Conservation (phyloP, 1,140 invertebrate genomes). For the Drosophila pachea region DNA sequence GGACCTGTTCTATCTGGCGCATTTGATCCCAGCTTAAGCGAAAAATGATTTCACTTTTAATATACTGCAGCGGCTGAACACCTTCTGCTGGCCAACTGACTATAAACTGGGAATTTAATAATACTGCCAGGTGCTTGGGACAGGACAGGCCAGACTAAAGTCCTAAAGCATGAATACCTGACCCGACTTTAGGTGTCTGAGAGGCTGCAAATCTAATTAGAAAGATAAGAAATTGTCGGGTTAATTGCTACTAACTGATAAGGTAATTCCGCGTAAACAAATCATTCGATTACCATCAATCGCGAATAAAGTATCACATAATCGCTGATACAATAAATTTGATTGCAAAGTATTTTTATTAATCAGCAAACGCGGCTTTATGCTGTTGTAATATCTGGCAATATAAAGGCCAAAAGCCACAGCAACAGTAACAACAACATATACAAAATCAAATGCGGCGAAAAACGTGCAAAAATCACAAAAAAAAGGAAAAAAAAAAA, state of each 20-base stretch:
- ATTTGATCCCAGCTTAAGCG: neutral
- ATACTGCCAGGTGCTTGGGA: too few species aligned
- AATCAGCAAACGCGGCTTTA: neutral
- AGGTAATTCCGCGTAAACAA: too few species aligned
- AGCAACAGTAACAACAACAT: slow-evolving; percentile 40
- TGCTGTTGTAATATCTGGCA: slow-evolving; percentile 16
- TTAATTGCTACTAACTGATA: too few species aligned
- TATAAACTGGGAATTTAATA: neutral
- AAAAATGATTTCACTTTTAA: neutral
- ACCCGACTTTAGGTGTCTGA: too few species aligned
- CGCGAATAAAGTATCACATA: too few species aligned
- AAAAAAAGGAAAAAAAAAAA: slow-evolving; percentile 49
- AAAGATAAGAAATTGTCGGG: too few species aligned
- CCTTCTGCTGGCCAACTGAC: neutral
- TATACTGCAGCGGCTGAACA: neutral
- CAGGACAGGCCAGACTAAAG: too few species aligned
- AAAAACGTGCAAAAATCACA: slow-evolving; percentile 65
- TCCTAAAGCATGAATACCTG: too few species aligned
- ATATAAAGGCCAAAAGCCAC: slow-evolving; percentile 43
- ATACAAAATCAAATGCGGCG: slow-evolving; percentile 22
- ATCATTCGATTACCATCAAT: too few species aligned
- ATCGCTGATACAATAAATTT: too few species aligned
- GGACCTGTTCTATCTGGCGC: slow-evolving; percentile 42
- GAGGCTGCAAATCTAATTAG: too few species aligned
- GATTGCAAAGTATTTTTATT: neutral